Percentiles rank a stretch among this genome's conserved stretches.
These are phyloP conservation scores for Agrochola litura DNA, from an alignment of 2,888 invertebrate species.

Conservation along the genomic window DNA sequence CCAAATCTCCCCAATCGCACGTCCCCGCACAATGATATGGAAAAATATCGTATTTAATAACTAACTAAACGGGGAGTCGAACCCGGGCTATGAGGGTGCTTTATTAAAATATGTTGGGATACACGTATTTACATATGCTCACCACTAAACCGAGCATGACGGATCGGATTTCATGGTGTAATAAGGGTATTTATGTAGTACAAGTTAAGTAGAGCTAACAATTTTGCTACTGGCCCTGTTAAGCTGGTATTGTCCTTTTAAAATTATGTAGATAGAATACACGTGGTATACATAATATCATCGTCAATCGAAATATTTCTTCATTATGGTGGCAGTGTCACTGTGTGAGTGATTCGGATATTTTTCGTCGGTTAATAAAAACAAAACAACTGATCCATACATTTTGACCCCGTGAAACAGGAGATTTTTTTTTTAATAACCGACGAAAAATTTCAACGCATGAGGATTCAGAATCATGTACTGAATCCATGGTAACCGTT, in stretches of 20 bases:
- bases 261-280: neutral
- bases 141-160: constrained; percentile 64
- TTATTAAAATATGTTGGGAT: constrained; percentile 84
- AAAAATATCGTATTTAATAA: constrained; percentile 89
- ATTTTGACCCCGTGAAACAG: too few species aligned
- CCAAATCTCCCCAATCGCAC: constrained; percentile 74
- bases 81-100: constrained; percentile 71
- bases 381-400: too few species aligned
- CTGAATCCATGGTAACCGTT: too few species aligned
- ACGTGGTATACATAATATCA: neutral
- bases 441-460: too few species aligned
- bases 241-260: neutral
- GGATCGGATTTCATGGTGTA: constrained; percentile 64
- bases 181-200: constrained; percentile 39
- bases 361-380: too few species aligned
- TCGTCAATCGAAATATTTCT: too few species aligned
- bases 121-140: constrained; percentile 82
- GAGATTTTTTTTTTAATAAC: too few species aligned
- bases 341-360: too few species aligned
- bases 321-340: too few species aligned
- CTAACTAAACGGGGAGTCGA: constrained; percentile 80
- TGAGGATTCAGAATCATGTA: too few species aligned
- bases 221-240: neutral
- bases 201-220: constrained; percentile 10
- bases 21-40: constrained; percentile 84